Conservation (phyloP, 2,797 vertebrate species). For the Hydrophis major region DNA sequence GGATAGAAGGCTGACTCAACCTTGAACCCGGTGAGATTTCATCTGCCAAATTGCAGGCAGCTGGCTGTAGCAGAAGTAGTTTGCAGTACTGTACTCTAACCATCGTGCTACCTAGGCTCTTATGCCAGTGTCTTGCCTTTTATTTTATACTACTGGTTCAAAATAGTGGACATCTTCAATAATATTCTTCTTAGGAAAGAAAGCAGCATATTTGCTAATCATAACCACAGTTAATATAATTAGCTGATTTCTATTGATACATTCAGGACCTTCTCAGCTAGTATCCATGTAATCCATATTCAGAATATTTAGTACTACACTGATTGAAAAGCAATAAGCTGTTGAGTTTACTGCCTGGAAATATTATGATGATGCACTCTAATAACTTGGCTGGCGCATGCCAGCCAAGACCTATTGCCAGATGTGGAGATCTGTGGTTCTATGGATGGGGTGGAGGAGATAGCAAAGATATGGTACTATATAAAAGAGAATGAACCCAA, state of each 20-base stretch:
- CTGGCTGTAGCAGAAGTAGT: too few species aligned
- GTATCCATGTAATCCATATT: background rate
- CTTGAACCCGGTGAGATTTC: too few species aligned
- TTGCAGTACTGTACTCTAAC: too few species aligned
- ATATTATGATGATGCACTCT: background rate
- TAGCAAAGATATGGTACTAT: background rate
- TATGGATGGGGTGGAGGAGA: background rate
- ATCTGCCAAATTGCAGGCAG: too few species aligned
- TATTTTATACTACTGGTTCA: background rate
- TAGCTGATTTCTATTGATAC: background rate
- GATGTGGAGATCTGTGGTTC: background rate
- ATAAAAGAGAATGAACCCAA: background rate
- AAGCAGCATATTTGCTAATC: background rate
- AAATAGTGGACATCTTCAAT: background rate
- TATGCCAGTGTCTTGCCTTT: background rate
- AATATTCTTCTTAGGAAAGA: background rate
- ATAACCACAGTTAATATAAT: background rate
- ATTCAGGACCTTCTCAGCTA: background rate
- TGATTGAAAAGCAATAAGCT: background rate
- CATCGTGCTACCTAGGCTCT: too few species aligned
- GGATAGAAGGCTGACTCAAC: too few species aligned
- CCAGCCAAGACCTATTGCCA: background rate
- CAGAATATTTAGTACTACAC: background rate
- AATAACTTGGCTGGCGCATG: too few species aligned
- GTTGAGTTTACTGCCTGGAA: background rate